These are phyloP conservation scores for Propithecus deckenii DNA, from an alignment of 2,797 vertebrate genomes.

Conservation along the genomic window DNA sequence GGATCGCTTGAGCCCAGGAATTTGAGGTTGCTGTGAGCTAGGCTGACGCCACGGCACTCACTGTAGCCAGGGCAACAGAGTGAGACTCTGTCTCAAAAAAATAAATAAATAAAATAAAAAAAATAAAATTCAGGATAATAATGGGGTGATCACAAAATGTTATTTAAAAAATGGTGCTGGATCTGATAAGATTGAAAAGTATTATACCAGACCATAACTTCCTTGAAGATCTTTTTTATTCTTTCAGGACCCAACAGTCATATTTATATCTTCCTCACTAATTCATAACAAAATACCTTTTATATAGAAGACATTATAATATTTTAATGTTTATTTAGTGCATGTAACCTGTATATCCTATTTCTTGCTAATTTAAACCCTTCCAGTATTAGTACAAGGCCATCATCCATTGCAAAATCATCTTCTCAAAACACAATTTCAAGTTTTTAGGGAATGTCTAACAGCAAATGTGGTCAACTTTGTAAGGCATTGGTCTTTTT, in stretches of 20 bases:
- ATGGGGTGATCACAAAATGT: not conserved
- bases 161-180: not conserved
- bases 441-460: not conserved
- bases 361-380: slow-evolving; percentile 4
- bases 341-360: not conserved
- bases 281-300: not conserved
- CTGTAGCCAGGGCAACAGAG: too few species aligned
- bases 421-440: not conserved
- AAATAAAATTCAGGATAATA: not conserved
- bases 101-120: not conserved
- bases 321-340: slow-evolving; percentile 1
- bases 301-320: not conserved
- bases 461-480: not conserved
- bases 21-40: too few species aligned
- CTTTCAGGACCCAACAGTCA: not conserved
- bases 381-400: not conserved
- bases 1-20: too few species aligned
- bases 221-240: not conserved
- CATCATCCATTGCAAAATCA: not conserved
- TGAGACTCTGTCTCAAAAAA: too few species aligned
- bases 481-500: not conserved
- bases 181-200: not conserved
- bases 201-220: not conserved
- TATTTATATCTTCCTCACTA: not conserved
- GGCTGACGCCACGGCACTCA: too few species aligned